Percentiles rank a stretch among this genome's conserved stretches.
Conservation (phyloP, 1,140 invertebrate species). For the Agrypnia vestita region DNA sequence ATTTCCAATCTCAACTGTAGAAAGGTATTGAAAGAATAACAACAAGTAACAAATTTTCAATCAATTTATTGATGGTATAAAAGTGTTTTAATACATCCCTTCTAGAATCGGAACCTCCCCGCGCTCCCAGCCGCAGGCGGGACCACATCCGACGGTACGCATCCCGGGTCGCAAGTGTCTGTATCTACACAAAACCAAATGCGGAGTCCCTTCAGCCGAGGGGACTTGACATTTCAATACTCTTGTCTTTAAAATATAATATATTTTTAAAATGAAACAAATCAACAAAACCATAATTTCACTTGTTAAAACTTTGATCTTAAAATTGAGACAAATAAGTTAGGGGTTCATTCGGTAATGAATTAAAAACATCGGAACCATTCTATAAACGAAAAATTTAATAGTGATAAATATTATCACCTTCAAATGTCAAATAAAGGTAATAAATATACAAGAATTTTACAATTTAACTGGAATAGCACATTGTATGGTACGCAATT, state of each 20-base stretch:
- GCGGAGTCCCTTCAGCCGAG: background rate
- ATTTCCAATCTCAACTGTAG: too few relatives aligned
- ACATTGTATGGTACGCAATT: too few relatives aligned
- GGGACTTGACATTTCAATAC: background rate
- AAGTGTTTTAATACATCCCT: constrained; percentile 51
- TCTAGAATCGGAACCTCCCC: constrained; percentile 18
- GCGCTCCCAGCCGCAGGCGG: background rate
- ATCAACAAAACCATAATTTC: constrained; percentile 21
- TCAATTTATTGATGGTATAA: constrained; percentile 56
- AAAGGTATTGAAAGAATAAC: background rate
- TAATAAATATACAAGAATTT: too few relatives aligned
- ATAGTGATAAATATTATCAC: too few relatives aligned
- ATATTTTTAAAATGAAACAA: background rate
- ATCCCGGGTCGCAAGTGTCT: background rate
- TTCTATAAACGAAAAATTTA: too few relatives aligned
- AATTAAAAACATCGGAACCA: too few relatives aligned
- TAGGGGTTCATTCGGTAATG: too few relatives aligned
- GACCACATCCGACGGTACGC: too few relatives aligned
- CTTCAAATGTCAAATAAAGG: too few relatives aligned
- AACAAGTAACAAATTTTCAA: constrained; percentile 45
- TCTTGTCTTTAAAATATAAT: background rate
- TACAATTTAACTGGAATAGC: too few relatives aligned
- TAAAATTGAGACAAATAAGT: background rate
- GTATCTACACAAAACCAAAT: background rate
- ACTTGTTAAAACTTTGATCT: constrained; percentile 25